phyloP scores from a whole-genome alignment of 2,797 vertebrate genomes.

The Lutjanus argentimaculatus region DNA sequence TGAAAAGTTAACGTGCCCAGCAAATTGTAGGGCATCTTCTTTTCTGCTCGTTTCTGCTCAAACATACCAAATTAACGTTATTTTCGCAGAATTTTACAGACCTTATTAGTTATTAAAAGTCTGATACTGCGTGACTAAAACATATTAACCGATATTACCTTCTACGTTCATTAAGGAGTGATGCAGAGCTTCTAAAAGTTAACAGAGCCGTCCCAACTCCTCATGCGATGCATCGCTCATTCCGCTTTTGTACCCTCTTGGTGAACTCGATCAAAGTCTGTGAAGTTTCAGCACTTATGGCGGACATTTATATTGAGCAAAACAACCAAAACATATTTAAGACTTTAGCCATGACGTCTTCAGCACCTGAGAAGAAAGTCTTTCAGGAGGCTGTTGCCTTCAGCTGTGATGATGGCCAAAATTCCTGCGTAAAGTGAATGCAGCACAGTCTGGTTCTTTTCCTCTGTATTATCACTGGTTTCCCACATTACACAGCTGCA shows the following conservation, averaged over 20 bases:
- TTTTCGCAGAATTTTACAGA: no score
- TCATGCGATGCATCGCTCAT: background rate
- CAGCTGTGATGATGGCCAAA: rapidly evolving
- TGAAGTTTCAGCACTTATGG: background rate
- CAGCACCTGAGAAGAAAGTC: background rate
- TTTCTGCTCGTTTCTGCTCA: background rate
- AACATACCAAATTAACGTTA: background rate
- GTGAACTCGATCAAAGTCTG: background rate
- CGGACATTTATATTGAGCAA: background rate
- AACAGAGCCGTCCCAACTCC: background rate
- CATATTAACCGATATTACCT: background rate
- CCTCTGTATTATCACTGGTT: background rate
- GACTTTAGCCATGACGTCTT: background rate
- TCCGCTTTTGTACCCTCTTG: background rate
- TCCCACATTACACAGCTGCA: background rate
- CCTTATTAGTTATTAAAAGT: no score
- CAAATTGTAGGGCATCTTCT: background rate
- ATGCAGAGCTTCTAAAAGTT: no score
- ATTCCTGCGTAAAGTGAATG: rapidly evolving
- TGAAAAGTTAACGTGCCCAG: background rate
- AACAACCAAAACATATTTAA: background rate
- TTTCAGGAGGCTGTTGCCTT: no score
- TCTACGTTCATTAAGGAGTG: background rate
- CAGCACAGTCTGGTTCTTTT: background rate
- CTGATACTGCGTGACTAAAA: no score